Conservation (phyloP, 2,888 invertebrate species). For the Lasioglossum pauxillum region DNA sequence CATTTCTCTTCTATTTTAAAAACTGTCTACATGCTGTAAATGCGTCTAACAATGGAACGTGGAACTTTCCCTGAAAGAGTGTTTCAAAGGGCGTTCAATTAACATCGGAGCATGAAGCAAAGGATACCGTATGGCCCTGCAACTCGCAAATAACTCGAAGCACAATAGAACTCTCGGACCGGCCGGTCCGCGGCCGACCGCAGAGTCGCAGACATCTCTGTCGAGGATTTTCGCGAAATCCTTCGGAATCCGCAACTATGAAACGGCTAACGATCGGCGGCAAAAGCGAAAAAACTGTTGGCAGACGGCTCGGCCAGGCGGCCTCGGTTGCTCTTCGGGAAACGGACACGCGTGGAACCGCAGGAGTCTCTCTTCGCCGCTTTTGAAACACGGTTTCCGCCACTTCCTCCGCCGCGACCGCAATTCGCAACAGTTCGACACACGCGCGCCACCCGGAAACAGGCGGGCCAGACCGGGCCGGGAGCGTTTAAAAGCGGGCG, state of each 20-base stretch:
- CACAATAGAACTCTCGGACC: neutral
- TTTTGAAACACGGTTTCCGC: slow-evolving; percentile 38
- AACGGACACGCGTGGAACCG: slow-evolving; percentile 27
- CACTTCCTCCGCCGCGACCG: slow-evolving; percentile 40
- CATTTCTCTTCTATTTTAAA: neutral
- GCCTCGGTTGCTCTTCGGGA: neutral
- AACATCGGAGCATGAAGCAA: neutral
- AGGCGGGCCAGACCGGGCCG: neutral
- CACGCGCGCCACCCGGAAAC: slow-evolving; percentile 7
- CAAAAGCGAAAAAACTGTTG: slow-evolving; percentile 1
- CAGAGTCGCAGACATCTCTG: neutral
- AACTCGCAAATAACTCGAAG: neutral
- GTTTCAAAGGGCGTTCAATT: neutral
- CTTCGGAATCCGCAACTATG: slow-evolving; percentile 1
- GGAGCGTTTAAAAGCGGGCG: slow-evolving; percentile 1
- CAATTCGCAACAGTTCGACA: slow-evolving; percentile 11
- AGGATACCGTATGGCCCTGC: neutral
- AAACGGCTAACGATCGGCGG: neutral
- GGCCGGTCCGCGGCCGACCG: neutral
- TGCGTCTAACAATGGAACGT: neutral
- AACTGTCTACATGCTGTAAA: neutral
- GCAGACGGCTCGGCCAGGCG: neutral
- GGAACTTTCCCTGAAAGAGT: neutral
- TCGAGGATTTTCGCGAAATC: neutral
- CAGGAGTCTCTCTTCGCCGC: slow-evolving; percentile 15